phyloP scores from a whole-genome alignment of 2,797 vertebrate genomes.

The Mus minutoides region DNA sequence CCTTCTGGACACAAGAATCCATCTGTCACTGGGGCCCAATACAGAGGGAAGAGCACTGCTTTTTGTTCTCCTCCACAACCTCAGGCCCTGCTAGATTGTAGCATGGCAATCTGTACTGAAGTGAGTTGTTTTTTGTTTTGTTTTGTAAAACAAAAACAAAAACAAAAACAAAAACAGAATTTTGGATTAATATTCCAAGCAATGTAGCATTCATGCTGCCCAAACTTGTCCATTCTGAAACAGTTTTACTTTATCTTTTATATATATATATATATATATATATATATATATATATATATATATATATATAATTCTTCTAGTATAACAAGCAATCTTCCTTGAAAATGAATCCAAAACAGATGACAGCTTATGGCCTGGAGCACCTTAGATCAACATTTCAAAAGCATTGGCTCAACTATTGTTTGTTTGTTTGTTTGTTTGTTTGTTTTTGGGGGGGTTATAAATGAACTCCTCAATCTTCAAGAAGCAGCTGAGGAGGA shows the following conservation, averaged over 20 bases:
- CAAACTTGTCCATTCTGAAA: constrained; percentile 34
- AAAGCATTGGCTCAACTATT: constrained; percentile 64
- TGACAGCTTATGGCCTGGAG: constrained; percentile 48
- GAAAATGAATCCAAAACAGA: constrained; percentile 47
- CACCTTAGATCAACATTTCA: constrained; percentile 63
- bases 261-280: constrained; percentile 65
- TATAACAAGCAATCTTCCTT: constrained; percentile 37
- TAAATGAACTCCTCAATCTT: constrained; percentile 62
- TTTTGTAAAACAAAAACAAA: too few relatives aligned
- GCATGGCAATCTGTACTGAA: not conserved
- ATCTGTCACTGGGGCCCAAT: not conserved
- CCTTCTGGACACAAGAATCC: not conserved
- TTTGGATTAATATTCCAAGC: not conserved
- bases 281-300: constrained; percentile 65
- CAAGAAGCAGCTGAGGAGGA: constrained; percentile 13
- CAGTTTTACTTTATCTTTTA: constrained; percentile 65
- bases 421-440: constrained; percentile 66
- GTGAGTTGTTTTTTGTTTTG: not conserved
- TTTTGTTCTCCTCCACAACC: not conserved
- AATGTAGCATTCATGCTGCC: not conserved
- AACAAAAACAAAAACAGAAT: not conserved
- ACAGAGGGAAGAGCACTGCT: not conserved
- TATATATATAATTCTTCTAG: constrained; percentile 59
- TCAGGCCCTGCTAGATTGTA: not conserved
- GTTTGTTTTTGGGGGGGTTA: not conserved